phyloP scores from a whole-genome alignment of 2,113 vertebrate genomes.

The Murina feae region DNA sequence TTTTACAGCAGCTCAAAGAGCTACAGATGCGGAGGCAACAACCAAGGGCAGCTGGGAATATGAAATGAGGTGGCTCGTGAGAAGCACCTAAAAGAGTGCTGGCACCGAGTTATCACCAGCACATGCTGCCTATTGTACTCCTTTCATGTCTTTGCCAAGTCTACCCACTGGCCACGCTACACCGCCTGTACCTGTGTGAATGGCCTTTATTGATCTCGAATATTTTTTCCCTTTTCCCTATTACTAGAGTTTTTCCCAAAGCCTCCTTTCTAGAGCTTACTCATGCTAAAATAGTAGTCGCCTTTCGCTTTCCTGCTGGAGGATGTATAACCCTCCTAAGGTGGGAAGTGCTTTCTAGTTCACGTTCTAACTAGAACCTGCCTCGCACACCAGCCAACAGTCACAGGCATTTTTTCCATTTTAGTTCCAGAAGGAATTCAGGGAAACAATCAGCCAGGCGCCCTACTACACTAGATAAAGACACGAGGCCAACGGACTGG shows the following conservation, averaged over 20 bases:
- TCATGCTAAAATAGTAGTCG: not conserved
- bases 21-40: too few relatives aligned
- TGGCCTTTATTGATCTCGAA: not conserved
- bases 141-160: not conserved
- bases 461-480: not conserved
- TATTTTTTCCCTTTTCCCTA: not conserved
- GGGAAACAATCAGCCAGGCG: not conserved
- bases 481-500: not conserved
- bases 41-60: not conserved
- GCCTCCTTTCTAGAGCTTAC: not conserved
- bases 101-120: not conserved
- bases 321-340: constrained; percentile 2
- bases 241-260: not conserved
- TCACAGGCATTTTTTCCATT: not conserved
- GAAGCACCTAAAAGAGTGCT: not conserved
- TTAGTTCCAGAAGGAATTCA: constrained; percentile 9
- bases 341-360: not conserved
- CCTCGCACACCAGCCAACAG: not conserved
- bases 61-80: not conserved
- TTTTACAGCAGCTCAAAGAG: not conserved
- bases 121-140: not conserved
- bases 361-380: constrained; percentile 1
- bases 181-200: not conserved
- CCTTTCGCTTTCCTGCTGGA: not conserved
- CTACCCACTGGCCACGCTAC: not conserved